Conservation (phyloP, 2,113 vertebrate species). For the Rattus norvegicus region GRCr8 NC_086028.1:63245501-63246000, state of each 20-base stretch:
- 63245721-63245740: background rate
- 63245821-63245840: background rate
- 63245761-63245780: background rate
- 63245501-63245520: background rate
- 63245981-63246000: background rate
- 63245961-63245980: background rate
- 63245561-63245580: conserved; percentile 52
- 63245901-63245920: conserved; percentile 3
- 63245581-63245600: conserved; percentile 90
- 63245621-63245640: conserved; percentile 95
- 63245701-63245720: conserved; percentile 97
- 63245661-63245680: conserved; percentile 91
- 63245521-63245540: background rate
- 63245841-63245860: background rate
- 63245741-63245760: background rate
- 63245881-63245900: background rate
- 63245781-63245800: background rate
- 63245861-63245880: background rate
- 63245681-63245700: conserved; percentile 95
- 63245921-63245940: background rate
- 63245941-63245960: background rate
- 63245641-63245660: conserved; percentile 98
- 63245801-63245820: background rate
- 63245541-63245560: background rate
- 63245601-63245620: conserved; percentile 94